These are phyloP conservation scores for Camponotus floridanus DNA, from an alignment of 1,140 invertebrate genomes.

Conservation along the genomic window DNA sequence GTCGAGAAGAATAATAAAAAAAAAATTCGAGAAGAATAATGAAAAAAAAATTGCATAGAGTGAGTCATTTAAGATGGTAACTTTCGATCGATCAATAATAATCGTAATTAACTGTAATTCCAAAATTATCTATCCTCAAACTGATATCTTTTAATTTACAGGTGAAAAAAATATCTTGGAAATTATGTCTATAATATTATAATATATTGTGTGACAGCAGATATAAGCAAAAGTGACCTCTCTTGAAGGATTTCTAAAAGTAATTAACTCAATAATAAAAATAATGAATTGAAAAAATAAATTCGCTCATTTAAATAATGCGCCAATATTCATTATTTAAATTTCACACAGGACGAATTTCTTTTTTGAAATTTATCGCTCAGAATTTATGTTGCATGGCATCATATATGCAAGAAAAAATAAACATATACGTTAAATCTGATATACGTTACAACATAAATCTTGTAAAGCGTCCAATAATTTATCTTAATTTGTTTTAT, in stretches of 20 bases:
- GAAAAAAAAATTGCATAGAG: slow-evolving; percentile 4
- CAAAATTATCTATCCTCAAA: background rate
- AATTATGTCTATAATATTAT: background rate
- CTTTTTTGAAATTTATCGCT: too few species aligned
- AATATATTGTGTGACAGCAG: background rate
- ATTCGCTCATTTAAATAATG: background rate
- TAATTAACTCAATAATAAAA: background rate
- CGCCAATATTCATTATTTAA: background rate
- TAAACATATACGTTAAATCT: background rate
- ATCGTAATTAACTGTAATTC: background rate
- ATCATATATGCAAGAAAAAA: background rate
- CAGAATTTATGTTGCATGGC: background rate
- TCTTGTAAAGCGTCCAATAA: background rate
- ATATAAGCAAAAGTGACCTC: background rate
- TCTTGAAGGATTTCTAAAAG: background rate
- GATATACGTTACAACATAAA: slow-evolving; percentile 17
- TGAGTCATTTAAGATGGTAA: slow-evolving; percentile 32
- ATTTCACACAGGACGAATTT: slow-evolving; percentile 22
- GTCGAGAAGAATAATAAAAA: background rate
- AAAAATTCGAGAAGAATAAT: background rate
- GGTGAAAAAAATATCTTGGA: background rate
- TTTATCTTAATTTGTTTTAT: background rate
- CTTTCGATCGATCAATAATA: background rate
- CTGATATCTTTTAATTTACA: slow-evolving; percentile 2
- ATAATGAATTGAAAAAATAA: background rate